A percentile compares a stretch with the other conserved stretches of the same genome.
Conservation (phyloP, 2,113 vertebrate species). For the Salminus brasiliensis region DNA sequence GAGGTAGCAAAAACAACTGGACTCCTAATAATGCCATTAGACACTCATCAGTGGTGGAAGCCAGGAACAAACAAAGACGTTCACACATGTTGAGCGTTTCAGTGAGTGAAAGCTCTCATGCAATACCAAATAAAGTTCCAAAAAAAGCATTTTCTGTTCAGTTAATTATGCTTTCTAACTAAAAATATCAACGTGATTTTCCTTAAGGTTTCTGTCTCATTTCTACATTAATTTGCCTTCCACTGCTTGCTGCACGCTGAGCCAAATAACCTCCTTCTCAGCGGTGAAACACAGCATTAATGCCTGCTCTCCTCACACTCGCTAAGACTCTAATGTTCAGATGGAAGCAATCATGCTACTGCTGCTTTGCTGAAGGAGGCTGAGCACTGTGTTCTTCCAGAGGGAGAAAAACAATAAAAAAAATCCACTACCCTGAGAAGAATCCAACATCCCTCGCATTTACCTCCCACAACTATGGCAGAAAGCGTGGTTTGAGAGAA, state of each 20-base stretch:
- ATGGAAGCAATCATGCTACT: constrained; percentile 63
- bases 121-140: too few species aligned
- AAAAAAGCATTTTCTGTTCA: too few species aligned
- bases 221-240: not conserved
- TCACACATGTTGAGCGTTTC: too few species aligned
- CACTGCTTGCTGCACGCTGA: not conserved
- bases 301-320: not conserved
- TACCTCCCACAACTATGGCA: constrained; percentile 15
- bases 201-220: too few species aligned
- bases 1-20: not conserved
- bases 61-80: not conserved
- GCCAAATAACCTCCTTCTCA: constrained; percentile 8
- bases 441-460: constrained; percentile 17
- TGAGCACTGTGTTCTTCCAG: constrained; percentile 31
- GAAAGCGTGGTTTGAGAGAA: not conserved
- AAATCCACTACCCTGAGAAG: not conserved
- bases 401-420: not conserved
- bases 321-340: constrained; percentile 43
- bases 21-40: constrained; percentile 3
- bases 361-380: constrained; percentile 29
- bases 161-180: too few species aligned
- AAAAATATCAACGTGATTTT: too few species aligned
- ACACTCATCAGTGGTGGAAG: not conserved
- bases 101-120: too few species aligned
- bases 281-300: not conserved